phyloP scores from a whole-genome alignment of 2,888 invertebrate genomes.

The Lepidonotus clava region DNA sequence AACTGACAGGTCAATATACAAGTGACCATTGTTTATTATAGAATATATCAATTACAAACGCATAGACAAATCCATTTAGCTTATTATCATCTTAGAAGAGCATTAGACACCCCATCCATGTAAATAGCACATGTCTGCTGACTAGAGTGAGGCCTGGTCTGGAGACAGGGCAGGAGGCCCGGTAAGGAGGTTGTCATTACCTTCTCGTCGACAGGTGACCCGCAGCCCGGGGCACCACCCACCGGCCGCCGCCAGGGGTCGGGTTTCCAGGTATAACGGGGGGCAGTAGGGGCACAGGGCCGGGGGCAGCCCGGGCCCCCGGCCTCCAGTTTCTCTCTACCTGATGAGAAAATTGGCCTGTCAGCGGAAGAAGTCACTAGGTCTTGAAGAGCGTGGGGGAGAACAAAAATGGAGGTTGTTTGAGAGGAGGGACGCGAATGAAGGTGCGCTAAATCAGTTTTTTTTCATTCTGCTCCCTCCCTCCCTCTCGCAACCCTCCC shows the following conservation, averaged over 20 bases:
- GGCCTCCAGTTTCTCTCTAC: not conserved
- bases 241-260: not conserved
- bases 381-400: not conserved
- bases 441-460: too few relatives aligned
- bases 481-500: too few relatives aligned
- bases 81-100: too few relatives aligned
- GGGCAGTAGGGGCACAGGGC: not conserved
- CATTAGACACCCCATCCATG: not conserved
- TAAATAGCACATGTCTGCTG: not conserved
- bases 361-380: slow-evolving; percentile 5
- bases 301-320: not conserved
- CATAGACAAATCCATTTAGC: too few relatives aligned
- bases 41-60: too few relatives aligned
- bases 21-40: too few relatives aligned
- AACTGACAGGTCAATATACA: too few relatives aligned
- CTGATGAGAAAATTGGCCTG: slow-evolving; percentile 26
- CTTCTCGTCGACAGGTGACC: slow-evolving; percentile 9
- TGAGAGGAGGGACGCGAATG: not conserved
- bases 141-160: not conserved
- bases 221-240: not conserved
- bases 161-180: not conserved
- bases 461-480: too few relatives aligned
- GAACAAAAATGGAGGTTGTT: not conserved
- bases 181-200: slow-evolving; percentile 15
- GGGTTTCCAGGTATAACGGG: slow-evolving; percentile 32